Evolutionary conservation across 2,888 invertebrate genomes (phyloP).

Genomic region (Vanessa cardui): DNA sequence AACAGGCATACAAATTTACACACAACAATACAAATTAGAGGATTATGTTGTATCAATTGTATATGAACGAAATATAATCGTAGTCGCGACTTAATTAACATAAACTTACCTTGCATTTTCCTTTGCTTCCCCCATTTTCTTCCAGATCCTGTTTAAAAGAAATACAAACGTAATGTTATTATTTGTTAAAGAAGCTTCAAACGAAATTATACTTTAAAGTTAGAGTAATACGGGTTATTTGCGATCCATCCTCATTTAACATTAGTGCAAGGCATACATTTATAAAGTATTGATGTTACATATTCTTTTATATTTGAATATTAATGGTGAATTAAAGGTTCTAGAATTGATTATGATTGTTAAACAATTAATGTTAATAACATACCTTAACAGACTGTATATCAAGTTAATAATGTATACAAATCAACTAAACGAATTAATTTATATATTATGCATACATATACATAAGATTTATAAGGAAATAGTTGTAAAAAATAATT

Average conservation of each 20-base stretch:
- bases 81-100: too few relatives aligned
- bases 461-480: not conserved
- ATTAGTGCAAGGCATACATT: constrained; percentile 25
- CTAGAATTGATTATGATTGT: constrained; percentile 23
- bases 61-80: too few relatives aligned
- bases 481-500: not conserved
- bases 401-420: not conserved
- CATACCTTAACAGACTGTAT: constrained; percentile 3
- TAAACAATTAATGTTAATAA: constrained; percentile 18
- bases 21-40: too few relatives aligned
- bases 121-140: constrained; percentile 20
- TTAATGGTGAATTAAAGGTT: not conserved
- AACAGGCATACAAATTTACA: too few relatives aligned
- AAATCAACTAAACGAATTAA: not conserved
- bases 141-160: constrained; percentile 26
- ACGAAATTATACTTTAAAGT: constrained; percentile 13
- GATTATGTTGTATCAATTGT: not conserved
- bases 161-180: constrained; percentile 21
- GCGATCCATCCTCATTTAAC: constrained; percentile 29
- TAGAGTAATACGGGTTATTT: constrained; percentile 11
- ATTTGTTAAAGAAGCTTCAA: constrained; percentile 15
- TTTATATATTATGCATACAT: not conserved
- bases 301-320: not conserved
- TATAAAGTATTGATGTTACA: constrained; percentile 7
- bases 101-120: constrained; percentile 25